Evolutionary conservation across 1,140 invertebrate genomes (phyloP).

Genomic region (Drosophila navojoa): DNA sequence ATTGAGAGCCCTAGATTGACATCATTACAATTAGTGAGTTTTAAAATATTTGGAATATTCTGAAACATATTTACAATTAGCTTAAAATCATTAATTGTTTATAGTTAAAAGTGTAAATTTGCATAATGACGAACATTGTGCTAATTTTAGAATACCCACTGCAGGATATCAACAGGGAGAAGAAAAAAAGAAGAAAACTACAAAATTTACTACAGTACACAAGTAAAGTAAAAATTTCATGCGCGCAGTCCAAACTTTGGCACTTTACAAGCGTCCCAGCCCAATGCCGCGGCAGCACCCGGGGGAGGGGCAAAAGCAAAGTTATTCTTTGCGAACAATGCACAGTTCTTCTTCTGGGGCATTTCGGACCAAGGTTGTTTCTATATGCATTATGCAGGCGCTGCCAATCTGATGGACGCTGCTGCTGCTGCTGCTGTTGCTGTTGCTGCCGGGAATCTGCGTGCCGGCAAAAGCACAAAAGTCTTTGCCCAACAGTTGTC

Average conservation of each 20-base stretch:
- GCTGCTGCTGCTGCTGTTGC: not conserved
- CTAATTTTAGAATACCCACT: not conserved
- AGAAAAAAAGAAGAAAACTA: not conserved
- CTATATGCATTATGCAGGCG: constrained; percentile 70
- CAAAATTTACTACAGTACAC: constrained; percentile 68
- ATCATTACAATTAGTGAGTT: no score
- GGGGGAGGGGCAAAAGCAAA: constrained; percentile 65
- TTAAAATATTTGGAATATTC: no score
- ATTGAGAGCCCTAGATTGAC: no score
- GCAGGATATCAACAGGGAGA: not conserved
- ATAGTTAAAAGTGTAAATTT: no score
- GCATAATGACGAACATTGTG: no score
- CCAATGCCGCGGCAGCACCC: constrained; percentile 22
- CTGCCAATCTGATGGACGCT: constrained; percentile 41
- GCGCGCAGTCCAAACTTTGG: constrained; percentile 76
- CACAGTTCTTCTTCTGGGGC: constrained; percentile 74
- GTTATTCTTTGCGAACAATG: constrained; percentile 78
- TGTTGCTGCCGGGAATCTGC: constrained; percentile 43
- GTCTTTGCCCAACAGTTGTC: constrained; percentile 5
- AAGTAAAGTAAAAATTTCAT: constrained; percentile 80
- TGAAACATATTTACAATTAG: no score
- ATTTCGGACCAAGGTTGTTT: constrained; percentile 80
- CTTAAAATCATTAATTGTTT: no score
- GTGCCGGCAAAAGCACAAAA: constrained; percentile 25
- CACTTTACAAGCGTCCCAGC: constrained; percentile 47